Conservation (phyloP, 2,888 invertebrate genomes). For the Cataglyphis albicans region DNA sequence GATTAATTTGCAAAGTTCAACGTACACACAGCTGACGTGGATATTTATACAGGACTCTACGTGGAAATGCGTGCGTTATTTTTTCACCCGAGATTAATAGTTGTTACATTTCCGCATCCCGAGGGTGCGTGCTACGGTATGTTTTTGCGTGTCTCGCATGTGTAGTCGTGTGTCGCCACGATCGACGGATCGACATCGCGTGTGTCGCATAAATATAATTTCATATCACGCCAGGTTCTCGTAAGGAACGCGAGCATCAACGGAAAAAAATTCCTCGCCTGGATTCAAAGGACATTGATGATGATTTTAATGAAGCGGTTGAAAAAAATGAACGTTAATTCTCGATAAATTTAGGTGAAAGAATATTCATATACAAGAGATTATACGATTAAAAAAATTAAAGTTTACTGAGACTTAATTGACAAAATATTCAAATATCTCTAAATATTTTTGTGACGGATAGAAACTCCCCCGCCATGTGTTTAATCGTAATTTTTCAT, state of each 20-base stretch:
- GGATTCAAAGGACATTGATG: background rate
- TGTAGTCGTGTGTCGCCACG: constrained; percentile 18
- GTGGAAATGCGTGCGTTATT: constrained; percentile 57
- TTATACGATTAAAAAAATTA: constrained; percentile 26
- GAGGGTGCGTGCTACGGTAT: background rate
- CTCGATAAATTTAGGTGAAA: constrained; percentile 17
- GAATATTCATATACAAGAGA: background rate
- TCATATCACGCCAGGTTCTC: background rate
- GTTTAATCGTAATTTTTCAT: constrained; percentile 12
- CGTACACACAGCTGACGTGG: constrained; percentile 56
- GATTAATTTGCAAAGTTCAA: constrained; percentile 71
- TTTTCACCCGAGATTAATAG: constrained; percentile 65
- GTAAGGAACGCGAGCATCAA: background rate
- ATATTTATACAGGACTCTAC: constrained; percentile 60
- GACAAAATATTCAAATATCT: constrained; percentile 29
- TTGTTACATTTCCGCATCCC: constrained; percentile 38
- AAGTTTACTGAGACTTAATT: constrained; percentile 15
- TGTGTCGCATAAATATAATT: constrained; percentile 20
- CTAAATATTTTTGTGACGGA: background rate
- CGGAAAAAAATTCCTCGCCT: background rate
- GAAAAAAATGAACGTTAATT: background rate
- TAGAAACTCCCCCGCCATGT: background rate
- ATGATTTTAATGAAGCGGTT: background rate
- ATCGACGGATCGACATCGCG: constrained; percentile 27
- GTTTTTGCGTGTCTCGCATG: constrained; percentile 26